Evolutionary conservation across 2,888 invertebrate genomes (phyloP), one percentile per base, ranked within the genome.

Genomic region (Pristionchus fissidentatus): DNA sequence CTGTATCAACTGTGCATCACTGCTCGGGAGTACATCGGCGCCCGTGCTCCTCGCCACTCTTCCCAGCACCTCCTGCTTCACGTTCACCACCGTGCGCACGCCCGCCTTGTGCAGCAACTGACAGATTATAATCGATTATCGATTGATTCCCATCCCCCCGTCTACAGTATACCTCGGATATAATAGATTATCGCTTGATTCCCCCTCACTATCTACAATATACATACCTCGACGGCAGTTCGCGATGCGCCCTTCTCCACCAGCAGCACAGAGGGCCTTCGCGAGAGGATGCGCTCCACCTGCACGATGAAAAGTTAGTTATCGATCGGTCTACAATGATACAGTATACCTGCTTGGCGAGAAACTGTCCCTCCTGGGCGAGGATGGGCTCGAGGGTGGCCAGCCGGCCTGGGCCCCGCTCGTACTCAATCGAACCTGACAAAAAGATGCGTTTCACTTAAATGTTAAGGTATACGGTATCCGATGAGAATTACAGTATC

Each of bases 371-470:
- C 75, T 92, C 96, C 94, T 98, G 98, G 93, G 97, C 94, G 89
- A 98, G 94, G 38, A 98, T 95, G 0, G 98, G 97, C 91, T 98
- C 98, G 83, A 99, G 94, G 1, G 97, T 97, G 79, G 97, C 95
- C 86, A 98, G 94, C 92, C 97, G 96, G 22, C 97, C 97, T 92
- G 97, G 97, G 0, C 96, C 96, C 84, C 97, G 94, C 93, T 98
- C 97, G 93, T 98, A 99, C 85, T 97, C 97, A 82, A 99, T 95
- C 3, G 97, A 87, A 22, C 89, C 89, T 62, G 85, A 84, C 70
- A 26, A 26, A 26, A 41, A 2, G 26, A 15, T 26, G 26, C 19
- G n/a, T 60, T 15, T 19, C 49, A 49, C 13, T 49, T 8, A 22
- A 8, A n/a, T n/a, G n/a, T n/a, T n/a, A n/a, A n/a, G 52, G 52